phyloP scores from a whole-genome alignment of 2,797 vertebrate genomes.

The Zalophus californianus region DNA sequence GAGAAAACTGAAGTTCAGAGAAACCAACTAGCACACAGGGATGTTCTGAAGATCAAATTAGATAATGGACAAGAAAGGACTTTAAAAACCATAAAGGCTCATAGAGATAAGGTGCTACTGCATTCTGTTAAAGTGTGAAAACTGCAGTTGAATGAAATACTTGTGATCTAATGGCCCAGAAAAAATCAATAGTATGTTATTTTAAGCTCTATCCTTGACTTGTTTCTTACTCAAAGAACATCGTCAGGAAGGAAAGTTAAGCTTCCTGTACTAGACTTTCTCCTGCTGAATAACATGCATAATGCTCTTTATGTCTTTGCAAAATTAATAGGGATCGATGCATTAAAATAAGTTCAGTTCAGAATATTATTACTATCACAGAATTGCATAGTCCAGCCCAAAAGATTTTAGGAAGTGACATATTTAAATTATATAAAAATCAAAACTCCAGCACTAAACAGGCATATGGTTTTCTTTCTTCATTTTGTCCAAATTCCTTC shows the following conservation, averaged over 20 bases:
- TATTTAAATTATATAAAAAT: neutral
- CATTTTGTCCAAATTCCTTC: neutral
- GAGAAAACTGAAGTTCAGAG: neutral
- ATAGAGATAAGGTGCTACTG: neutral
- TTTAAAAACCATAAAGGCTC: neutral
- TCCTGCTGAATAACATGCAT: neutral
- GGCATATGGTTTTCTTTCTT: neutral
- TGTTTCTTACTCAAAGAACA: slow-evolving; percentile 55
- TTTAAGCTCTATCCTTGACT: slow-evolving; percentile 73
- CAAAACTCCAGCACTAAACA: neutral
- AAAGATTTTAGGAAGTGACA: slow-evolving; percentile 14
- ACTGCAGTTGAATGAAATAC: neutral
- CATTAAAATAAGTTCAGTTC: neutral
- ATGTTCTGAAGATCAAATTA: neutral
- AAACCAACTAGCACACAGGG: neutral
- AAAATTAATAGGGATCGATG: slow-evolving; percentile 49
- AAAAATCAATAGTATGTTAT: slow-evolving; percentile 71
- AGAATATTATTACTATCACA: neutral
- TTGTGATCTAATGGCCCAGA: slow-evolving; percentile 48
- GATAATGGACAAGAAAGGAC: neutral
- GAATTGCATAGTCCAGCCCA: neutral
- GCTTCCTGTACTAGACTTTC: slow-evolving; percentile 75
- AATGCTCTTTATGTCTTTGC: slow-evolving; percentile 58
- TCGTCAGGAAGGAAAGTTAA: slow-evolving; percentile 68
- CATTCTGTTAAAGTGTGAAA: slow-evolving; percentile 47